Evolutionary conservation across 2,888 invertebrate species (phyloP).

Genomic region (Omphaloscelis lunosa): DNA sequence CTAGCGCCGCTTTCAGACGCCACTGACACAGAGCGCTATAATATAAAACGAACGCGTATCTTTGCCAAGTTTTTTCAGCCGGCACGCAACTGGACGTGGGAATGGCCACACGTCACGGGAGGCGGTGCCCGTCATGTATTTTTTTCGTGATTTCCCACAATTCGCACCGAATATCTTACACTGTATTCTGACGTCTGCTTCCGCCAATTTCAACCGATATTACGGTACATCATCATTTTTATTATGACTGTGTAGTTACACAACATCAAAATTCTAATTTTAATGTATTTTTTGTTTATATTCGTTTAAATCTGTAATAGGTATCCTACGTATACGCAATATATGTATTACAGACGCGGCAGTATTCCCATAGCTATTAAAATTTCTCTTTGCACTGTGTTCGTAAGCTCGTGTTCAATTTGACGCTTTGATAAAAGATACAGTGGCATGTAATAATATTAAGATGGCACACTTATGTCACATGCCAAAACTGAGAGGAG

Average conservation of each 20-base stretch:
- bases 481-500: constrained; percentile 65
- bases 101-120: constrained; percentile 74
- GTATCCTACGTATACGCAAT: not conserved
- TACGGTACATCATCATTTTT: constrained; percentile 33
- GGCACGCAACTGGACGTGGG: constrained; percentile 77
- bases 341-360: constrained; percentile 14
- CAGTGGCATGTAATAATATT: constrained; percentile 56
- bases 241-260: constrained; percentile 21
- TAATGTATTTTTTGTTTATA: constrained; percentile 20
- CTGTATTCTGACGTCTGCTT: constrained; percentile 40
- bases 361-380: constrained; percentile 40
- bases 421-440: constrained; percentile 48
- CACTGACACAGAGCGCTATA: constrained; percentile 81
- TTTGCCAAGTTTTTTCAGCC: constrained; percentile 86
- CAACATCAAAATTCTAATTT: constrained; percentile 20
- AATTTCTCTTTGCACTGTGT: constrained; percentile 37
- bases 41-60: constrained; percentile 76
- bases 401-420: constrained; percentile 37
- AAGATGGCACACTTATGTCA: constrained; percentile 63
- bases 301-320: not conserved
- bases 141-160: constrained; percentile 46
- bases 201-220: constrained; percentile 37
- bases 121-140: constrained; percentile 59
- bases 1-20: constrained; percentile 75
- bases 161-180: constrained; percentile 24